Base-by-base conservation (phyloP, 2,113 vertebrate species). In the Scopus umbretta region DNA sequence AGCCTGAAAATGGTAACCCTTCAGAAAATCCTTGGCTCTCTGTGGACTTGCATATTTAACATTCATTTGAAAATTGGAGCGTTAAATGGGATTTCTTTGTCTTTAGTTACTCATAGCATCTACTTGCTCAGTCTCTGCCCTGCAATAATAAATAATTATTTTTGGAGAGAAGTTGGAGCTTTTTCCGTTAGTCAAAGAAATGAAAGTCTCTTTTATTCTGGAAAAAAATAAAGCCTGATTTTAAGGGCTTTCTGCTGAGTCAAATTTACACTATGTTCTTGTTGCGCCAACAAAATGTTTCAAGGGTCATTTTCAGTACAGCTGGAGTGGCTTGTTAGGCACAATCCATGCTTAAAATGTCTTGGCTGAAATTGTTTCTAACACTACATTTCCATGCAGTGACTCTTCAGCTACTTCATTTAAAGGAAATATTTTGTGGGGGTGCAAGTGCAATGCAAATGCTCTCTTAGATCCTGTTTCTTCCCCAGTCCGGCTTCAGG, bases 401-500 rank as follows among this genome's bases (percentile, higher is more conserved):
- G 11, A 23, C 70, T 86, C 42, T 40, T 30, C 4, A 7, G 20
- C 27, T 47, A 11, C 59, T 70, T 59, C 29, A 23, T 50, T 87
- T 59, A 9, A 38, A 55, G 53, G 38, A 27, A 67, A 40, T 62
- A 21, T 30, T 68, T 75, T 11, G 10, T 4, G 50, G 29, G 42
- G 26, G 3, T 30, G 40, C 0, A 0, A 81, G 26, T 0, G 19
- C 49, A 15, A 12, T 0, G 0, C 26, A 55, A 71, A 80, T 7
- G 20, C 5, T 15, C 11, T 2, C 1, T 59, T 74, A 32, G 56
- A 43, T 47, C 58, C 45, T 3, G 2, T 10, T 59, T 32, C 23
- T 86, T 74, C 71, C 25, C 73, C 32, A 72, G 3, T 11, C 13
- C 0, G 0, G 30, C 20, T 45, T 63, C 52, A 81, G 43, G 68